These are phyloP conservation scores for Trachops cirrhosus DNA, from an alignment of 2,797 vertebrate genomes.

Conservation along the genomic window DNA sequence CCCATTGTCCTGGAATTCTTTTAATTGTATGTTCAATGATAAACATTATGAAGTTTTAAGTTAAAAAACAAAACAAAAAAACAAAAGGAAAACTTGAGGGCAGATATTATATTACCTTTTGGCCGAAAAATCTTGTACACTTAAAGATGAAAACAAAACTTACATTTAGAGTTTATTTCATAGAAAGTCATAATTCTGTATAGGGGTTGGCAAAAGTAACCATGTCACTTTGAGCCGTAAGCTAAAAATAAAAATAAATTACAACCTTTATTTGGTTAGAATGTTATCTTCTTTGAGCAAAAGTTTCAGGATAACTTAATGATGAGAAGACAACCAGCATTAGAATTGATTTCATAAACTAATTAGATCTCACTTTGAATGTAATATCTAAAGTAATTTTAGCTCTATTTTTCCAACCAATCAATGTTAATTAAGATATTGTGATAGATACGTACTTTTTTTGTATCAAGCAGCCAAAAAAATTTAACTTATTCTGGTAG, in stretches of 20 bases:
- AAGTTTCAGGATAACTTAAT: background rate
- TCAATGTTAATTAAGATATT: background rate
- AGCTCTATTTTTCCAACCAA: background rate
- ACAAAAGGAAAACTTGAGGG: background rate
- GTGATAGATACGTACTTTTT: background rate
- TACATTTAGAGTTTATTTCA: background rate
- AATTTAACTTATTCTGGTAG: background rate
- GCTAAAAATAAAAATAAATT: background rate
- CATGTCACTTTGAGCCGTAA: background rate
- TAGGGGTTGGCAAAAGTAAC: background rate
- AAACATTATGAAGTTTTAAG: background rate
- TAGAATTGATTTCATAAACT: background rate
- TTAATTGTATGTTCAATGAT: background rate
- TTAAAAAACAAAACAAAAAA: background rate
- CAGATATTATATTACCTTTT: background rate
- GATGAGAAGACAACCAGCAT: background rate
- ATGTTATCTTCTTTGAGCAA: background rate
- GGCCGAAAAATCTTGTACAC: background rate
- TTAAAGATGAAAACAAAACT: constrained; percentile 32
- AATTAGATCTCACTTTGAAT: background rate
- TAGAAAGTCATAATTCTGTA: background rate
- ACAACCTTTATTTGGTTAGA: background rate
- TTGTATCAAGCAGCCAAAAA: background rate
- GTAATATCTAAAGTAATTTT: background rate
- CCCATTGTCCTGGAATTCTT: background rate